Evolutionary conservation across 2,888 invertebrate genomes (phyloP).

Genomic region (Silvanus unidentatus): DNA sequence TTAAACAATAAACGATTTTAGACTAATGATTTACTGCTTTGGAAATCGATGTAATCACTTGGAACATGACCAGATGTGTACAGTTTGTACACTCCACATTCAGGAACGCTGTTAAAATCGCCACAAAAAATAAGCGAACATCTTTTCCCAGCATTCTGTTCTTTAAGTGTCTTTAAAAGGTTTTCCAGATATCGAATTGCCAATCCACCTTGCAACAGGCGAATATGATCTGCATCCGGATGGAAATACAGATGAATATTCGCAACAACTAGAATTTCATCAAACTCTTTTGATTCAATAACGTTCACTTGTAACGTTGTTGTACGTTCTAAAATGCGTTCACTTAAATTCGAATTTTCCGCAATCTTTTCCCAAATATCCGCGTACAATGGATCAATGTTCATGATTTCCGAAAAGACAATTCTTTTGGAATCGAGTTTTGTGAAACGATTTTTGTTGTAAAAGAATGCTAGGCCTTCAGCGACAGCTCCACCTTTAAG

Average conservation of each 20-base stretch:
- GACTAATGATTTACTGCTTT: constrained; percentile 72
- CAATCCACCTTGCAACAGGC: constrained; percentile 77
- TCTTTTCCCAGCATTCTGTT: constrained; percentile 42
- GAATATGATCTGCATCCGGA: constrained; percentile 83
- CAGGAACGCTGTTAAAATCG: constrained; percentile 88
- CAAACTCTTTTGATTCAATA: constrained; percentile 50
- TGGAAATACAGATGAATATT: constrained; percentile 94
- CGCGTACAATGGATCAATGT: constrained; percentile 49
- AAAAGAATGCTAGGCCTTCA: constrained; percentile 82
- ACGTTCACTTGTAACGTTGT: constrained; percentile 61
- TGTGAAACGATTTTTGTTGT: constrained; percentile 62
- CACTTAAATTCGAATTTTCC: constrained; percentile 52
- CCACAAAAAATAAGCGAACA: constrained; percentile 79
- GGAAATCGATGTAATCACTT: constrained; percentile 66
- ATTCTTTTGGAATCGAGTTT: constrained; percentile 50
- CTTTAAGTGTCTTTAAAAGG: constrained; percentile 46
- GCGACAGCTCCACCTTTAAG: constrained; percentile 67
- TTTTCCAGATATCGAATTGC: constrained; percentile 64
- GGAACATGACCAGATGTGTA: constrained; percentile 66
- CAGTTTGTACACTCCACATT: constrained; percentile 75
- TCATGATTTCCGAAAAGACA: constrained; percentile 56
- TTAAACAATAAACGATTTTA: too few species aligned
- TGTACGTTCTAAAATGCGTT: constrained; percentile 57
- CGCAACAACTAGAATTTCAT: constrained; percentile 58
- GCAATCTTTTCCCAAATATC: constrained; percentile 58